Evolutionary conservation across 2,797 vertebrate genomes (phyloP).

Genomic region (Poecile montanus): DNA sequence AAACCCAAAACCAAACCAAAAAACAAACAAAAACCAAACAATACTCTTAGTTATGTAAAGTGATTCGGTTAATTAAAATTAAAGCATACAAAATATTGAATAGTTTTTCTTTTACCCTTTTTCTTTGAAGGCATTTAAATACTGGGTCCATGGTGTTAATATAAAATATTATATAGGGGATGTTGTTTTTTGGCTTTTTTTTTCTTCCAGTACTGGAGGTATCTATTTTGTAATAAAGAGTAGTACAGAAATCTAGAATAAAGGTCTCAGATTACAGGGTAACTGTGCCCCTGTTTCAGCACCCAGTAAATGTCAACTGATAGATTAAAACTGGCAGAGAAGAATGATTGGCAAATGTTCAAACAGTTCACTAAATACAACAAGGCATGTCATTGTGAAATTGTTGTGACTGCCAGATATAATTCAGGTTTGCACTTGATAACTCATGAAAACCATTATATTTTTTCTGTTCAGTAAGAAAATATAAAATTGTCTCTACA

Average conservation of each 20-base stretch:
- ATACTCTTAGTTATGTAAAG: neutral
- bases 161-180: neutral
- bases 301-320: neutral
- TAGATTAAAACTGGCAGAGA: neutral
- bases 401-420: neutral
- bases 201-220: neutral
- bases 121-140: neutral
- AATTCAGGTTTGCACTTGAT: neutral
- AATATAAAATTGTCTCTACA: neutral
- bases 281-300: neutral
- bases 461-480: neutral
- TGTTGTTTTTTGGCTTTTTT: neutral
- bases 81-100: neutral
- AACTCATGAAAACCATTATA: neutral
- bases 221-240: neutral
- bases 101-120: fast-evolving
- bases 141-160: neutral
- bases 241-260: neutral
- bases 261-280: neutral
- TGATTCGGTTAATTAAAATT: neutral
- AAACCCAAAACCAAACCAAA: neutral
- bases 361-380: neutral
- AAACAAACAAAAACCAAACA: neutral
- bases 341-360: neutral
- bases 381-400: neutral